Evolutionary conservation across 2,113 vertebrate species (phyloP).

Genomic region (Circaetus cinerascens): DNA sequence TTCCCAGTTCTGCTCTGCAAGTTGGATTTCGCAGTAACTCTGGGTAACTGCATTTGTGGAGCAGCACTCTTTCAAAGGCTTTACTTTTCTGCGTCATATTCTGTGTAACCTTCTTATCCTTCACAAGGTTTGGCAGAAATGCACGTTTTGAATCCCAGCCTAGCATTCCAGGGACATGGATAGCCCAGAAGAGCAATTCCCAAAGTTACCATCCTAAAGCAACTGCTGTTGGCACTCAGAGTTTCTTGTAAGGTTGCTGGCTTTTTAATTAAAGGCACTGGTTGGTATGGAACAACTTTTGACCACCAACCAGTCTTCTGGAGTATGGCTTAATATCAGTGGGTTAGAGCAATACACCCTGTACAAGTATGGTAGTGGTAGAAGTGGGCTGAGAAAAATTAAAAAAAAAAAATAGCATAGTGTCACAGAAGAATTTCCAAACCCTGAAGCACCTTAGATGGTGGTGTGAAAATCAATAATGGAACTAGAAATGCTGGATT

Average conservation of each 20-base stretch:
- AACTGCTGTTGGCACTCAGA: background rate
- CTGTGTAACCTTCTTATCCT: background rate
- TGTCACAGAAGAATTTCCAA: background rate
- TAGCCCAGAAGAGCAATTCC: constrained; percentile 3
- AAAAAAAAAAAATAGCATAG: background rate
- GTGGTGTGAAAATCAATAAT: background rate
- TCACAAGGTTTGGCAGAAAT: constrained; percentile 15
- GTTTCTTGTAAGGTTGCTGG: constrained; percentile 5
- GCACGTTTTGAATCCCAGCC: background rate
- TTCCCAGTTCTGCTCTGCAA: background rate
- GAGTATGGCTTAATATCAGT: background rate
- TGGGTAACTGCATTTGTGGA: background rate
- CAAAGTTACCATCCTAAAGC: background rate
- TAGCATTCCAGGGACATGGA: background rate
- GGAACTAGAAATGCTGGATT: background rate
- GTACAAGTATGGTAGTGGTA: background rate
- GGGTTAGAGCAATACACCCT: background rate
- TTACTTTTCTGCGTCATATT: background rate
- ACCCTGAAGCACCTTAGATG: background rate
- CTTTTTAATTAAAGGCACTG: background rate
- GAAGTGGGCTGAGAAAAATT: background rate
- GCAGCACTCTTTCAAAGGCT: background rate
- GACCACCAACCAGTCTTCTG: background rate
- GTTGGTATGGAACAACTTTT: background rate
- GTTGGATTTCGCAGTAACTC: background rate